Base-by-base conservation (phyloP, 2,888 invertebrate species). In the Cantharis rustica region DNA sequence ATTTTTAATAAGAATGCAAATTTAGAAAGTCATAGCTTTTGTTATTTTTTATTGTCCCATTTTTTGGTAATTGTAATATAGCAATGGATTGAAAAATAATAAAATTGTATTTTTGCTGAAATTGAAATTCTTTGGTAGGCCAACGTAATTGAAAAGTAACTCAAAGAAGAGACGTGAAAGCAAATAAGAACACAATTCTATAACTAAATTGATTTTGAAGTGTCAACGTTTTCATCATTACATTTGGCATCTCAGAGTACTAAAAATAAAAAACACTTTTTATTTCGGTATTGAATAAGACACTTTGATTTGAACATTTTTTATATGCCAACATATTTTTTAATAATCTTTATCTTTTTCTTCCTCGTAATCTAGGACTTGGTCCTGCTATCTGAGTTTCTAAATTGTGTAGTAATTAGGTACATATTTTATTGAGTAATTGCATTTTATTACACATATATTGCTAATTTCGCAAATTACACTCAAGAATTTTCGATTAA, bases 91-190 rank as follows among this genome's bases (percentile, higher is more conserved):
- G 64, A 16, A 66, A 66, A 66, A 66, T 47, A 47, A 47, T 66
- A 66, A 66, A 66, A 66, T 66, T 66, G 64, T 66, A 66, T 66
- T 66, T 66, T 63, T 63, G 17, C 23, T 66, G 15, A 66, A 66
- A 66, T 66, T 66, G 64, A 66, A 66, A 66, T 66, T 66, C 64
- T 66, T 66, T 66, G 17, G 17, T 66, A 20, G 16, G 16, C 64
- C 64, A 66, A 17, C 16, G 64, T 66, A 66, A 66, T 66, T 66
- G 64, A 66, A 66, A 66, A 66, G 64, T 66, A 66, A 66, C 64
- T 66, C 64, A 66, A 66, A 66, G 64, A 66, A 66, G 64, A 66
- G 64, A 66, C 64, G 64, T 66, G 64, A 66, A 66, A 66, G 64
- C 64, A 66, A 66, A 66, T 66, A 66, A 66, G 64, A 20, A 66